Percentiles rank a stretch among this genome's conserved stretches.
These are phyloP conservation scores for Erpetoichthys calabaricus DNA, from an alignment of 2,797 vertebrate genomes.

Conservation along the genomic window DNA sequence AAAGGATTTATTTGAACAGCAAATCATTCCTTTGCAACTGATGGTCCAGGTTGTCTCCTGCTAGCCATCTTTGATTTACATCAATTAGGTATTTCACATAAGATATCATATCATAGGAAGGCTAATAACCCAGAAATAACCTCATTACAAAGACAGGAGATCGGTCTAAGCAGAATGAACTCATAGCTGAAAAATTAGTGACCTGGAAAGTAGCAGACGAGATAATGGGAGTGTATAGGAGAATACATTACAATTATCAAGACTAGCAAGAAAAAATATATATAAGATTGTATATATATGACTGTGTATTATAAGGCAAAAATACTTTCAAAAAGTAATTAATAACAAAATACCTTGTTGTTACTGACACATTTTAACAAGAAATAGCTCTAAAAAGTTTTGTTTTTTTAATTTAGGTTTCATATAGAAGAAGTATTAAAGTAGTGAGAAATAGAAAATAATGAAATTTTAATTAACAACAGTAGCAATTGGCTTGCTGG, in stretches of 20 bases:
- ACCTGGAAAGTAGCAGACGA: slow-evolving; percentile 91
- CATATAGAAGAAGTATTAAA: no score
- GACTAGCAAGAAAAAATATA: slow-evolving; percentile 49
- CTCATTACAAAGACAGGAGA: slow-evolving; percentile 94
- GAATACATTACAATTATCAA: slow-evolving; percentile 54
- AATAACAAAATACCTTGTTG: slow-evolving; percentile 13
- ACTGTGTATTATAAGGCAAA: slow-evolving; percentile 1
- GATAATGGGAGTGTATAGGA: slow-evolving; percentile 71
- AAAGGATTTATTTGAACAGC: no score
- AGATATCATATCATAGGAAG: slow-evolving; percentile 86
- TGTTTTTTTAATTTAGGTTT: no score
- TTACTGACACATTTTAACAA: no score
- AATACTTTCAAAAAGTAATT: slow-evolving; percentile 16
- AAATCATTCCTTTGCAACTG: background rate
- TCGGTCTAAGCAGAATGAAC: slow-evolving; percentile 94
- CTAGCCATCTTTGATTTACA: slow-evolving; percentile 88
- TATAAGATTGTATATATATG: slow-evolving; percentile 5
- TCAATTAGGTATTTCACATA: slow-evolving; percentile 84
- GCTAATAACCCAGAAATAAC: slow-evolving; percentile 99
- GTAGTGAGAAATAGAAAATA: no score
- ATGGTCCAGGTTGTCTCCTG: slow-evolving; percentile 61
- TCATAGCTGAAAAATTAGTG: slow-evolving; percentile 95
- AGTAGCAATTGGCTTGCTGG: no score
- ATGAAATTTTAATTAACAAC: no score
- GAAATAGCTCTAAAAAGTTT: no score